Base-by-base conservation (phyloP, 2,888 invertebrate genomes). In the Artemia sinica region DNA sequence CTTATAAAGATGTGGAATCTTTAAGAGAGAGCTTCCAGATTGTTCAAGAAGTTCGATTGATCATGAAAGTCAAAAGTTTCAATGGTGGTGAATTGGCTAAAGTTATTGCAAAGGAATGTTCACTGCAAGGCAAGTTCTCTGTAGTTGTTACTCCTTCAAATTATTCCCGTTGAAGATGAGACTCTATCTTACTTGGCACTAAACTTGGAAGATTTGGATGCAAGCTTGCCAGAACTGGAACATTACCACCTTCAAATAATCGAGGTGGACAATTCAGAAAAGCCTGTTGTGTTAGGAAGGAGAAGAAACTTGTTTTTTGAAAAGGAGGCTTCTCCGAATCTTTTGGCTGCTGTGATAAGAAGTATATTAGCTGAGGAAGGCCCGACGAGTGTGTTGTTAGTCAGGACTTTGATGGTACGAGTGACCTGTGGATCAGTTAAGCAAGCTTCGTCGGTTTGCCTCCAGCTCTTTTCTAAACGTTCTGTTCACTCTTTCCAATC, bases 71-170 rank as follows among this genome's bases (percentile, higher is more conserved):
- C 14, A 58, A 58, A 18, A 58, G 18, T 58, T 8, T 18, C n/a
- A 18, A 58, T 9, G 58, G 18, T 8, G 58, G 58, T n/a, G 14
- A 58, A 10, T 18, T 58, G n/a, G 58, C 58, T 18, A 8, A 58
- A 18, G n/a, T 58, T 18, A n/a, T 58, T 14, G 18, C 58, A n/a
- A 58, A 58, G 58, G 58, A 58, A 10, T 58, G 58, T 58, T 58
- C 58, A 8, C 8, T 58, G 18, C 58, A 8, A 58, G 58, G 58
- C 10, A 28, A 28, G 28, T 28, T 28, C 28, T 58, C 58, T 8
- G 58, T 58, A 8, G 58, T 14, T 14, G 58, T 58, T 8, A 58
- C n/a, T 18, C n/a, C 58, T 14, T n/a, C 58, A n/a, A 58, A 18
- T 18, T 58, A 58, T 18, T 14, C 58, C n/a, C 8, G 58, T 58